These are phyloP conservation scores for Acomys russatus DNA, from an alignment of 2,797 vertebrate genomes.

Conservation along the genomic window DNA sequence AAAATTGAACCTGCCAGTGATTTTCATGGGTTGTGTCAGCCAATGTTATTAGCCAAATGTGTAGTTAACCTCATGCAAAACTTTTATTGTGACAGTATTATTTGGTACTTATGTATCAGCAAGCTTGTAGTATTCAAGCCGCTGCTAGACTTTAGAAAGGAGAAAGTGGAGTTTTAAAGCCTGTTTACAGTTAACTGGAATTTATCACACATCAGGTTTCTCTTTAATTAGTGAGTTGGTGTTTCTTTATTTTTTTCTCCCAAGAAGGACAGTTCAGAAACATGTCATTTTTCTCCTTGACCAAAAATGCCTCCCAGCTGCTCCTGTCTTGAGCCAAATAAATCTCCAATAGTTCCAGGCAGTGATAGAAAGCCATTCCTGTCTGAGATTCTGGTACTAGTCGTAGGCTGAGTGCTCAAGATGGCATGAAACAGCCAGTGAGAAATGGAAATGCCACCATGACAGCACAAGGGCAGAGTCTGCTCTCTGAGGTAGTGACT, in stretches of 20 bases:
- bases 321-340: background rate
- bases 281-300: slow-evolving; percentile 79
- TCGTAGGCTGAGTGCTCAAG: slow-evolving; percentile 40
- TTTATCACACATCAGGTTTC: slow-evolving; percentile 83
- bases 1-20: slow-evolving; percentile 84
- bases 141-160: slow-evolving; percentile 82
- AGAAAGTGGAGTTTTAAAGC: slow-evolving; percentile 83
- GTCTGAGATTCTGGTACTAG: background rate
- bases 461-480: slow-evolving; percentile 29
- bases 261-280: slow-evolving; percentile 83
- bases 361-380: slow-evolving; percentile 16
- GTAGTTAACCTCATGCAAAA: slow-evolving; percentile 85
- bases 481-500: slow-evolving; percentile 4
- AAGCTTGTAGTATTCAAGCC: slow-evolving; percentile 81
- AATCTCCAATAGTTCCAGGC: slow-evolving; percentile 3
- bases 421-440: slow-evolving; percentile 53
- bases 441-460: slow-evolving; percentile 46
- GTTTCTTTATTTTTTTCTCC: background rate
- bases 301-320: slow-evolving; percentile 34
- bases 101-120: slow-evolving; percentile 82
- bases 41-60: slow-evolving; percentile 87
- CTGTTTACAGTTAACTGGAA: slow-evolving; percentile 85
- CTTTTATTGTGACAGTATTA: slow-evolving; percentile 86
- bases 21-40: slow-evolving; percentile 86
- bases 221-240: slow-evolving; percentile 84